These are phyloP conservation scores for Microtus ochrogaster DNA, from an alignment of 2,113 vertebrate genomes.

Conservation along the genomic window DNA sequence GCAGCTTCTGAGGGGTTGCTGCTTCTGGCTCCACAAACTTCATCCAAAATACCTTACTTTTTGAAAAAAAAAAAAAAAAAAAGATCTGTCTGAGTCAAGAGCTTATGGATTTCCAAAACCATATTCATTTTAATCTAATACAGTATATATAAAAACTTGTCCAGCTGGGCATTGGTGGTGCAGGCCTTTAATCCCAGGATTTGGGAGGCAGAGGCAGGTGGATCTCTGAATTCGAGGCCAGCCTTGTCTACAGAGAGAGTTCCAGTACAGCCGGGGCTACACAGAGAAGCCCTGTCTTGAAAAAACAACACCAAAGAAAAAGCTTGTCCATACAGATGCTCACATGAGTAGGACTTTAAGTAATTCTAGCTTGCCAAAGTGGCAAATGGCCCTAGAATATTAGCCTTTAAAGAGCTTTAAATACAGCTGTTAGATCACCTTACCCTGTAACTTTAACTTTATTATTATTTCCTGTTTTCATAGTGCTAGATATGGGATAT, in stretches of 20 bases:
- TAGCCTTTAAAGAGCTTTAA: slow-evolving; percentile 48
- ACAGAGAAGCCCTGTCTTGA: background rate
- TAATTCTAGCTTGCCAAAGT: background rate
- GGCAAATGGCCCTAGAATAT: background rate
- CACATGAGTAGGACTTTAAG: background rate
- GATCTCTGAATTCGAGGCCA: background rate
- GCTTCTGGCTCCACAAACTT: background rate
- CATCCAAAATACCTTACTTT: background rate
- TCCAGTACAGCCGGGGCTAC: background rate
- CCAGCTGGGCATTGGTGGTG: background rate
- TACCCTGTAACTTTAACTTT: background rate
- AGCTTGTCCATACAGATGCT: background rate
- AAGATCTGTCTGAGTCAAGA: background rate
- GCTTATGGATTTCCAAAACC: slow-evolving; percentile 9
- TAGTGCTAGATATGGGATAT: background rate
- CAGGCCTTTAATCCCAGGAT: background rate
- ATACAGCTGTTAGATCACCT: background rate
- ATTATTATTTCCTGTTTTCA: background rate
- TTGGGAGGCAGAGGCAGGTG: background rate
- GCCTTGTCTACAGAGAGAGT: background rate
- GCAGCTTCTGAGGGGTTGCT: background rate
- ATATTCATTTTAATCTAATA: slow-evolving; percentile 23
- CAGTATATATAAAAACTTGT: slow-evolving; percentile 9
- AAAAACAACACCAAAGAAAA: background rate
- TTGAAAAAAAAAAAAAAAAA: background rate